Evolutionary conservation across 2,113 vertebrate species (phyloP).

Genomic region (Microtus oregoni): DNA sequence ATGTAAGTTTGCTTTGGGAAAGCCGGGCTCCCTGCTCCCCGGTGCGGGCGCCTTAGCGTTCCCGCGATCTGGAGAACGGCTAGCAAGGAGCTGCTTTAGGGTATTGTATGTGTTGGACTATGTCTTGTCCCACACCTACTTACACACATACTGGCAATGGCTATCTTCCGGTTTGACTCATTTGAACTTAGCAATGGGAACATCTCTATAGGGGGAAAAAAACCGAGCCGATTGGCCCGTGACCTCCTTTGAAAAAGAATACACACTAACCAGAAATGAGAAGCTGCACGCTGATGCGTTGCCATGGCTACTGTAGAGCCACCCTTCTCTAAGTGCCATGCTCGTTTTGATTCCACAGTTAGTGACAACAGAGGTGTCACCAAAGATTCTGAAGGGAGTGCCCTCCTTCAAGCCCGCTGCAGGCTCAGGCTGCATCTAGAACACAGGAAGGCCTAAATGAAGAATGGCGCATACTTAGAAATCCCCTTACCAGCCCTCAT

Average conservation of each 20-base stretch:
- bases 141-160: background rate
- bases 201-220: background rate
- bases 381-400: background rate
- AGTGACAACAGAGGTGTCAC: background rate
- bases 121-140: no score
- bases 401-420: background rate
- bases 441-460: background rate
- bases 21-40: background rate
- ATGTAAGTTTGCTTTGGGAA: conserved; percentile 53
- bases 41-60: background rate
- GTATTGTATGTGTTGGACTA: background rate
- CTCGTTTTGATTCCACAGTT: background rate
- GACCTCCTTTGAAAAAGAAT: background rate
- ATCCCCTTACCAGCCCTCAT: background rate
- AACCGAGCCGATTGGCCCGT: background rate
- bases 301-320: background rate
- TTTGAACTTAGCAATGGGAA: conserved; percentile 43
- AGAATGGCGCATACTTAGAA: background rate
- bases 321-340: background rate
- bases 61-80: background rate
- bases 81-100: background rate
- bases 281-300: background rate
- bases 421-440: background rate
- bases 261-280: background rate
- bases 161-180: conserved; percentile 34